Base-by-base conservation (phyloP, 1,140 invertebrate genomes). In the Drosophila chauvacae region DNA sequence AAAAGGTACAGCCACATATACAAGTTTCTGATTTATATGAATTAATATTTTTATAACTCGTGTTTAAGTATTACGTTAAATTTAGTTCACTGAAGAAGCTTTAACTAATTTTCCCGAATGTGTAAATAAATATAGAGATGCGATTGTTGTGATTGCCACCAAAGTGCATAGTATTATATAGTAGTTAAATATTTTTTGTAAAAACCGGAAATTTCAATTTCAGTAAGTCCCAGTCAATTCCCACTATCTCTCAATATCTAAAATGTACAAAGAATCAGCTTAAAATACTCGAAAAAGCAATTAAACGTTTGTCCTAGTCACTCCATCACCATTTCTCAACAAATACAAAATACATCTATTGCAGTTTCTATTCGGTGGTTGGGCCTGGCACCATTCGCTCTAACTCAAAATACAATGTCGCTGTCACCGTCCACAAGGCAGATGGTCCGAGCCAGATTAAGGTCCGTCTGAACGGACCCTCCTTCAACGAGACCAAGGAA, bases 351-450 rank as follows among this genome's bases (percentile, higher is more conserved):
- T 66, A 28, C 30, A 72, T 78, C 65, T 83, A 63, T 92, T 85
- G 14, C 90, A 96, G 95, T 45, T 94, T 94, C 73, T 97, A 97
- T 91, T 96, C 97, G 50, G 94, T 98, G 55, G 94, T 98, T 72
- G 97, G 95, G 5, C 96, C 97, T 23, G 94, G 95, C 77, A 95
- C 96, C 11, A 93, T 98, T 18, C 94, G 97, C 45, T 97, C 97
- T 3, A 96, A 96, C 93, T 95, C 95, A 11, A 95, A 97, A 76
- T 98, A 97, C 91, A 96, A 97, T 92, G 96, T 96, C 20, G 96
- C 95, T 11, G 95, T 97, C 13, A 96, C 94, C 41, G 93, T 95
- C 2, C 94, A 95, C 71, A 94, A 94, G 53, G 94, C 95, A 16
- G 93, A 93, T 7, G 91, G 92, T 3, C 95, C 96, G 0, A 94